Base-by-base conservation (phyloP, 1,140 invertebrate genomes). In the Phymorhynchus buccinoides region DNA sequence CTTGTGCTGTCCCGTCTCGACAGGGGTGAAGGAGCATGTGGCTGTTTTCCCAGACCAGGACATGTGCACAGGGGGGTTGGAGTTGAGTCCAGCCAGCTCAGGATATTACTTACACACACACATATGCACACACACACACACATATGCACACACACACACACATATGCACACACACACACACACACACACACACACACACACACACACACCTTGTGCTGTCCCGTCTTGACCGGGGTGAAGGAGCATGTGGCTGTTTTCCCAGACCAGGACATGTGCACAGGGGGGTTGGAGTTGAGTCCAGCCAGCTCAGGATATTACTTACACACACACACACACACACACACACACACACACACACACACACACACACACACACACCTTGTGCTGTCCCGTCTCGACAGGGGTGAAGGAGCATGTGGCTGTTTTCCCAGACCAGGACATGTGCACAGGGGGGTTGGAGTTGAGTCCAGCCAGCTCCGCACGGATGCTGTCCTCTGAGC, bases 191-290 rank as follows among this genome's bases (percentile, higher is more conserved):
- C 18, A 48, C 44, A 48, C 44, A 48, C n/a, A 62, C 41, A n/a
- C n/a, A n/a, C n/a, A n/a, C n/a, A n/a, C n/a, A 96, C 96, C 95
- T 97, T 97, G 94, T 99, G 97, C 95, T 98, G 97, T 83, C 98
- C 98, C 89, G 97, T 96, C 94, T 98, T 97, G 56, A 96, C 95
- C 0, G 98, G 97, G 30, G 96, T 95, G 90, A 98, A 99, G 80
- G 96, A 95, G 35, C 97, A 97, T 86, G 96, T 96, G 7, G 94
- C 95, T 44, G 96, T 96, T 83, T 95, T 93, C 32, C 95, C 93
- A 91, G 95, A 95, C 89, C 97, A 93, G 90, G 96, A 95, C 78
- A 95, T 94, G 92, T 95, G 95, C 91, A 95, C 95, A 85, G 95
- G 94, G 2, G 94, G 90, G 44, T 91, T 91, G 88, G 95, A 96